phyloP scores from a whole-genome alignment of 1,140 invertebrate species.

The Globodera rostochiensis region DNA sequence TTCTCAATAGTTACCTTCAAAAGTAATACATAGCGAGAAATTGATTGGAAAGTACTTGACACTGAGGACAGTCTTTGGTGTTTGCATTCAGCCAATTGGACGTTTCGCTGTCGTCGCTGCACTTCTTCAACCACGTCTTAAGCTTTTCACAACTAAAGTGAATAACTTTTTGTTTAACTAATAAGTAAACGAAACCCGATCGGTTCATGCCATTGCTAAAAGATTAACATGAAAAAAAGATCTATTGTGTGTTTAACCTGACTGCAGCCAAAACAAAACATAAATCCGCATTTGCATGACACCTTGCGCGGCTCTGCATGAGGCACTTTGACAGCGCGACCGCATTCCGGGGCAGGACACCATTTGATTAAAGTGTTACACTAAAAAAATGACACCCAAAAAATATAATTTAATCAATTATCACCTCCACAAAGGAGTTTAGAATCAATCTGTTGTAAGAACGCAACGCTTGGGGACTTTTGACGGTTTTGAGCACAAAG shows the following conservation, averaged over 20 bases:
- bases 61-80: slow-evolving; percentile 75
- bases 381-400: slow-evolving; percentile 68
- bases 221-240: slow-evolving; percentile 2
- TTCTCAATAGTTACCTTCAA: slow-evolving; percentile 65
- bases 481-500: slow-evolving; percentile 28
- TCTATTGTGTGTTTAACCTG: slow-evolving; percentile 60
- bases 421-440: slow-evolving; percentile 95
- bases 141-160: slow-evolving; percentile 78
- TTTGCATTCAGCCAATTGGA: slow-evolving; percentile 99
- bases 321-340: slow-evolving; percentile 89
- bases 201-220: slow-evolving; percentile 94
- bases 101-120: slow-evolving; percentile 97
- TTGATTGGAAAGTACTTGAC: slow-evolving; percentile 38
- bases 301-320: slow-evolving; percentile 89
- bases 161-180: no score
- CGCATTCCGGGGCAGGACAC: slow-evolving; percentile 96
- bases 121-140: slow-evolving; percentile 97
- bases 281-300: slow-evolving; percentile 80
- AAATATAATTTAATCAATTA: background rate
- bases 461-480: background rate
- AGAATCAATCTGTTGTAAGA: slow-evolving; percentile 93
- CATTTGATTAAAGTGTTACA: slow-evolving; percentile 92
- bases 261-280: slow-evolving; percentile 81
- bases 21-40: background rate
- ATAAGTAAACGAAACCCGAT: slow-evolving; percentile 70